Conservation (phyloP, 1,140 invertebrate genomes). For the Subanguina moxae region DNA sequence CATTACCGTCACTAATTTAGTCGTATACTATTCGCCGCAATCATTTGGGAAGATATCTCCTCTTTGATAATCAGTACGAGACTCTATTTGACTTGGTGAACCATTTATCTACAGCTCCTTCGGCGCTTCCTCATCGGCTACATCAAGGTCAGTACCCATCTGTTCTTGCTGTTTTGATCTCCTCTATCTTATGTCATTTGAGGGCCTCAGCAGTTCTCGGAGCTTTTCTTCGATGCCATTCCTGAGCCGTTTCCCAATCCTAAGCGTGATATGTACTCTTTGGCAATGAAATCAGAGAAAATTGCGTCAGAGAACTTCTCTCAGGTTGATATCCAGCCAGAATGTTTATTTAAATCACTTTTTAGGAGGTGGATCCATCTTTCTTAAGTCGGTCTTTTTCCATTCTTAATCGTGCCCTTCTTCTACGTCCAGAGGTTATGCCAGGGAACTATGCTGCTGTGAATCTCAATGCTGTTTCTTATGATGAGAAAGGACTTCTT, state of each 20-base stretch:
- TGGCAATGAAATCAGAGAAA: slow-evolving; percentile 1
- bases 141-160: background rate
- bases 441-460: background rate
- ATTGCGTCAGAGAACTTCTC: background rate
- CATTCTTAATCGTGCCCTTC: background rate
- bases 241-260: background rate
- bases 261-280: background rate
- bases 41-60: background rate
- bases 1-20: no score
- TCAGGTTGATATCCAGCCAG: background rate
- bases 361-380: background rate
- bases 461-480: background rate
- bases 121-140: background rate
- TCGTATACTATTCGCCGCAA: background rate
- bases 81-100: background rate
- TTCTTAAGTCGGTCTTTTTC: background rate
- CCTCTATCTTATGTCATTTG: no score
- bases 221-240: background rate
- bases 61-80: slow-evolving; percentile 1
- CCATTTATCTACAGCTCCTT: background rate
- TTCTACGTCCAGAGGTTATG: background rate
- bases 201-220: no score
- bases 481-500: background rate
- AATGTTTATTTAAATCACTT: no score
- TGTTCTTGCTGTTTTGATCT: background rate